Evolutionary conservation across 2,797 vertebrate species (phyloP), one percentile per base, ranked within the genome.

Genomic region (Artibeus lituratus): DNA sequence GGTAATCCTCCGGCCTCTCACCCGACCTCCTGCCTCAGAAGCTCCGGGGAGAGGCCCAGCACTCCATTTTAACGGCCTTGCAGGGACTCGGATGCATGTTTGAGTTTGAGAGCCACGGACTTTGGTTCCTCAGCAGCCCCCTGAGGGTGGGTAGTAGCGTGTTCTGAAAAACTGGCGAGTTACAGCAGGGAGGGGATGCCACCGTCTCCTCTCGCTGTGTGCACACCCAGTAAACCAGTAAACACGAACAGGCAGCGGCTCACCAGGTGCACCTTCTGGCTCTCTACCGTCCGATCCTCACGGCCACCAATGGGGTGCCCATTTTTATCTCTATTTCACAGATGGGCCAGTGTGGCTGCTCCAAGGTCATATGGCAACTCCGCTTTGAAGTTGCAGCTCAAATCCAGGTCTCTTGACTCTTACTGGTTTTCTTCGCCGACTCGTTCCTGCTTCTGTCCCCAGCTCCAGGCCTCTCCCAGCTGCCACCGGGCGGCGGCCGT

Each of bases 21-120:
- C 15, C 35, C 24, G 21, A 18, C 22, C 19, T n/a, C 35, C 65
- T 35, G 70, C 42, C 18, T 49, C 47, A 44, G 70, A 67, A 47
- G 4, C 35, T 7, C 35, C 3, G 8, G 35, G 9, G 35, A 8
- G 18, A 12, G n/a, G 3, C 24, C 59, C 7, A 0, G 0, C 15
- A 0, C n/a, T 70, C 26, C 51, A 8, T n/a, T 26, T 24, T 5
- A 62, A 12, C 6, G 16, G 51, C n/a, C 57, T 32, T 2, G 1
- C 10, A 0, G 42, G 62, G 69, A 9, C 10, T 49, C 15, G 26
- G 39, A 7, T 62, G 29, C 44, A 8, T 0, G 0, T 7, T 32
- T 0, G 12, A 21, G 15, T 59, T 29, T 14, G 59, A 94, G 86
- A 80, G 4, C 39, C 55, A 32, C 1, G 2, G 44, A 12, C 35